Evolutionary conservation across 92 coral and sea anemone species (phyloP), one percentile per base, ranked within the genome.

Genomic region (Phymanthus crucifer): DNA sequence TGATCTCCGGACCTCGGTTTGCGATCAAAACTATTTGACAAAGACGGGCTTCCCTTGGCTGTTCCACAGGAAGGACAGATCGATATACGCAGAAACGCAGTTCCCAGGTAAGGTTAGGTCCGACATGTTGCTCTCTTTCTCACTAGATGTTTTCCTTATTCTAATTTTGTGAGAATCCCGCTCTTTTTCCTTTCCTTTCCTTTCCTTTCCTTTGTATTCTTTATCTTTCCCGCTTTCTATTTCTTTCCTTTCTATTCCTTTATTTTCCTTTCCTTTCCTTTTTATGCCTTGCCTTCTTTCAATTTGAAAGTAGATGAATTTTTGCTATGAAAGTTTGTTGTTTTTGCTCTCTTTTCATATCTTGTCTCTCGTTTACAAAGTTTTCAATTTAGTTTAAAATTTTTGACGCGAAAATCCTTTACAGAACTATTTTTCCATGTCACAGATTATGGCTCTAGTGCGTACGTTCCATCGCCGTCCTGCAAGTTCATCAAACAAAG

Each of bases 1-100:
- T 73, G 37, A 73, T 74, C 66, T 79, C 24, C 11, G 13, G 1
- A 71, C 75, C 2, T 52, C 5, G 24, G 31, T 13, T 23, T 85
- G 85, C 32, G 71, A 85, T 35, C 66, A 77, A 38, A 85, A 64
- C 43, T 64, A 35, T 11, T n/a, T 19, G 26, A 79, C 64, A 32
- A 85, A 66, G 61, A 70, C n/a, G 26, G 64, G 45, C 32, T 76
- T 57, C 8, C 76, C 85, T 6, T 66, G 33, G 50, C 40, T 24
- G 75, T 71, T 71, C 48, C 35, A 29, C 11, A 71, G 48, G 75
- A 71, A 71, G 21, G 75, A 40, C 1, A 8, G 21, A 4, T 71
- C 75, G 8, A 40, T 71, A 11, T 71, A 71, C 12, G 75, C 75
- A 0, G 57, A 71, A 23, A 33, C 75, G 13, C 34, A 36, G 21